Evolutionary conservation across 2,888 invertebrate species (phyloP).

Genomic region (Carterocephalus palaemon): DNA sequence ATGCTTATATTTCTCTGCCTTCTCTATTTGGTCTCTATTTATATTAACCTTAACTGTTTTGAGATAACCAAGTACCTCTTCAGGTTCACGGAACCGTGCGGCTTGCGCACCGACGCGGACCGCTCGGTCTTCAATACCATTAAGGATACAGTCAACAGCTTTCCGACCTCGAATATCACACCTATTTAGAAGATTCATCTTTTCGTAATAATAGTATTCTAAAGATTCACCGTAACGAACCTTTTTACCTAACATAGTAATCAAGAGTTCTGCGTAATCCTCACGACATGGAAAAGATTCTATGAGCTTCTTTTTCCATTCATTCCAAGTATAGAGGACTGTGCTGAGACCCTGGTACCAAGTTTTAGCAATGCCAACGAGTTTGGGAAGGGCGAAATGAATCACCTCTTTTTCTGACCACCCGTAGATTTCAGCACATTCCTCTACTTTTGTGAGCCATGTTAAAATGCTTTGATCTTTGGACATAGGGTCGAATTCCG

Average conservation of each 20-base stretch:
- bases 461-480: slow-evolving; percentile 23
- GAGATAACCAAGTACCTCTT: slow-evolving; percentile 1
- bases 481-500: slow-evolving; percentile 26
- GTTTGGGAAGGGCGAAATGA: too few relatives aligned
- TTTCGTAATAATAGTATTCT: slow-evolving; percentile 3
- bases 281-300: too few relatives aligned
- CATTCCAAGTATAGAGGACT: too few relatives aligned
- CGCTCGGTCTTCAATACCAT: slow-evolving; percentile 3
- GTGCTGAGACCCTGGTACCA: too few relatives aligned
- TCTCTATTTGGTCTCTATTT: too few relatives aligned
- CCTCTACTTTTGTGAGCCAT: slow-evolving; percentile 25
- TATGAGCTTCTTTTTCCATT: too few relatives aligned
- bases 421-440: slow-evolving; percentile 9
- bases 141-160: background rate
- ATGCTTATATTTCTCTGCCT: too few relatives aligned
- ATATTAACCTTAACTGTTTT: background rate
- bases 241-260: background rate
- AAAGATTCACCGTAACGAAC: background rate
- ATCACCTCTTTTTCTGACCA: too few relatives aligned
- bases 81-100: background rate
- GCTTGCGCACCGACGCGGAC: slow-evolving; percentile 3
- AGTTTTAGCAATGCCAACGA: too few relatives aligned
- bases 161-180: background rate
- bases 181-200: background rate
- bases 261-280: too few relatives aligned